Percentiles rank a stretch among this genome's conserved stretches.
These are phyloP conservation scores for Drosophila putrida DNA, from an alignment of 2,888 invertebrate species.

Conservation along the genomic window DNA sequence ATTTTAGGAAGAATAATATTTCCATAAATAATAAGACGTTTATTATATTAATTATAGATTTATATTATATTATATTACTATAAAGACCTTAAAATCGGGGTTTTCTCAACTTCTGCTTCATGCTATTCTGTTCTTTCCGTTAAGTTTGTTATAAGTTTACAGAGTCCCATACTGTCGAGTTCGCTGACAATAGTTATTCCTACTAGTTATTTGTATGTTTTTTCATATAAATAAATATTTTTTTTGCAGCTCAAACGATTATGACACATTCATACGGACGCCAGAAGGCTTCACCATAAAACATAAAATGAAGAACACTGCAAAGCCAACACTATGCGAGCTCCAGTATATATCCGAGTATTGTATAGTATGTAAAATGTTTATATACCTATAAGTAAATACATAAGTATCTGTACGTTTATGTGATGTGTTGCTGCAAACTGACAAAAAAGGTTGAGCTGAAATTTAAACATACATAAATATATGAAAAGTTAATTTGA, in stretches of 20 bases:
- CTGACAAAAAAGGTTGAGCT: constrained; percentile 60
- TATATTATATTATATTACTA: too few species aligned
- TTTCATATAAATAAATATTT: neutral
- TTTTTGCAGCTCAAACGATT: constrained; percentile 50
- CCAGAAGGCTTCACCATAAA: constrained; percentile 43
- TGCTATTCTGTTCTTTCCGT: too few species aligned
- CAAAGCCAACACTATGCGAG: constrained; percentile 33
- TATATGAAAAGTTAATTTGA: constrained; percentile 80
- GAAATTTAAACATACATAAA: constrained; percentile 73
- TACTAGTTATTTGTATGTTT: neutral
- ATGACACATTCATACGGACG: constrained; percentile 60
- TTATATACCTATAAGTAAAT: constrained; percentile 4
- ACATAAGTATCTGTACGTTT: constrained; percentile 10
- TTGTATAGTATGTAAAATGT: constrained; percentile 14
- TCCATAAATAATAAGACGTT: too few species aligned
- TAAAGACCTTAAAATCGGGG: too few species aligned
- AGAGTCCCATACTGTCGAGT: too few species aligned
- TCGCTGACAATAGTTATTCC: too few species aligned
- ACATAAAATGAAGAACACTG: constrained; percentile 54
- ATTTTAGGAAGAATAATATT: too few species aligned
- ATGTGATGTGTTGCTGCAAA: constrained; percentile 41
- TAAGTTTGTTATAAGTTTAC: too few species aligned
- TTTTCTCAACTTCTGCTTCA: too few species aligned
- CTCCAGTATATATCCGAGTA: neutral
- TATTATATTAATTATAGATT: too few species aligned